Evolutionary conservation across 2,888 invertebrate genomes (phyloP).

Genomic region (Lissonota sp.): DNA sequence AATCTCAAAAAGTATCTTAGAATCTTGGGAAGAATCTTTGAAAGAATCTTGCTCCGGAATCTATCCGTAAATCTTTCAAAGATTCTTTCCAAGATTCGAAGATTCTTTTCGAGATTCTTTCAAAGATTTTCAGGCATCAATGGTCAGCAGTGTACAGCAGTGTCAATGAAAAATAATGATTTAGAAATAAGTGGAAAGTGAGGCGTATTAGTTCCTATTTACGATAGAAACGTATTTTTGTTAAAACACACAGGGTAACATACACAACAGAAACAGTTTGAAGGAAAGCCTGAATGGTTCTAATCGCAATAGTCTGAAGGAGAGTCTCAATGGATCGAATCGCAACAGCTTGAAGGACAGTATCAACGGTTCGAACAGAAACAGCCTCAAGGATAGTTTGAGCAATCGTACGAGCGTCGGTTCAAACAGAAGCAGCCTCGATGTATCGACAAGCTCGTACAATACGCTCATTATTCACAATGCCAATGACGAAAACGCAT

Average conservation of each 20-base stretch:
- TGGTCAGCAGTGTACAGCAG: no score
- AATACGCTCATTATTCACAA: conserved; percentile 94
- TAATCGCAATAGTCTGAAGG: conserved; percentile 82
- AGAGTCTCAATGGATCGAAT: conserved; percentile 81
- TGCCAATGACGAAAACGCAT: conserved; percentile 89
- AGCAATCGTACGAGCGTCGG: conserved; percentile 88
- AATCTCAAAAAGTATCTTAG: no score
- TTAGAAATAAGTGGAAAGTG: no score
- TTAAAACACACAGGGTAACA: conserved; percentile 76
- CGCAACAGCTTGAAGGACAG: conserved; percentile 82
- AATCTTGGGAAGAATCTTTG: no score
- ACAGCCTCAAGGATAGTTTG: conserved; percentile 86
- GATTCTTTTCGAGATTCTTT: no score
- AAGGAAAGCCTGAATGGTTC: conserved; percentile 81
- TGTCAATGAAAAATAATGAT: background rate
- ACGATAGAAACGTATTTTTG: background rate
- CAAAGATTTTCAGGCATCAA: no score
- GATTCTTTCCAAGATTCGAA: no score
- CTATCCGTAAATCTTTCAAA: no score
- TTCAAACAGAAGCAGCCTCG: conserved; percentile 88
- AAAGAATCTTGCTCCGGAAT: no score
- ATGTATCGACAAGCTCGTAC: conserved; percentile 92
- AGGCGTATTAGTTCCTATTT: background rate
- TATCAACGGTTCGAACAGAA: conserved; percentile 82
- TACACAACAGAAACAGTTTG: conserved; percentile 81